These are phyloP conservation scores for Palythoa grandiflora DNA, from an alignment of 92 coral and sea anemone genomes.

Conservation along the genomic window DNA sequence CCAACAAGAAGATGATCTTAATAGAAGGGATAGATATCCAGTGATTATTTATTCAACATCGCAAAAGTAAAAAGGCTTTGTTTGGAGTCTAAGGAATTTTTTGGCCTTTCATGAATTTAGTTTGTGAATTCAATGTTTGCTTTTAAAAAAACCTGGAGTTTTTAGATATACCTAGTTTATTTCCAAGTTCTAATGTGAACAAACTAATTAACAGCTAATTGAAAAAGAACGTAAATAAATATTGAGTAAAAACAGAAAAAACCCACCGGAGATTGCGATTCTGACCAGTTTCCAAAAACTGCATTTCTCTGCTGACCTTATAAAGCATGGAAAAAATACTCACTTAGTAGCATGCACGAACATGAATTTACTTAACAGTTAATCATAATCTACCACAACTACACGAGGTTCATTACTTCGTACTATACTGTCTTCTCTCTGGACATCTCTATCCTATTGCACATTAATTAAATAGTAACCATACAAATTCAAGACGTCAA, in stretches of 20 bases:
- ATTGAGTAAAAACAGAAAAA: background rate
- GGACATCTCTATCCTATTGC: too few species aligned
- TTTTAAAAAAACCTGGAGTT: too few species aligned
- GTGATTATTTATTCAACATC: too few species aligned
- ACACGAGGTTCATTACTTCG: too few species aligned
- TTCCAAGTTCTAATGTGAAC: too few species aligned
- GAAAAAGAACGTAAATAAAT: background rate
- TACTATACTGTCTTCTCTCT: too few species aligned
- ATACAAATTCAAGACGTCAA: background rate
- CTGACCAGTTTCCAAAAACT: background rate
- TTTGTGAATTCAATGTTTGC: too few species aligned
- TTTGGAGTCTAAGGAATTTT: too few species aligned
- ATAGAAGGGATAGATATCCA: background rate
- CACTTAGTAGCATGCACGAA: background rate
- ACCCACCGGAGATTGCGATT: constrained; percentile 29
- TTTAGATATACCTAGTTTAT: too few species aligned
- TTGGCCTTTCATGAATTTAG: too few species aligned
- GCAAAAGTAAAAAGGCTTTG: too few species aligned
- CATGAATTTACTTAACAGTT: background rate
- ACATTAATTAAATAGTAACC: background rate
- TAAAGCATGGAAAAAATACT: background rate
- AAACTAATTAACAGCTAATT: background rate
- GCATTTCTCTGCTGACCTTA: background rate
- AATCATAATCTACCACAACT: background rate
- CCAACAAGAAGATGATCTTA: constrained; percentile 81